Evolutionary conservation across 2,113 vertebrate genomes (phyloP), one percentile per base, ranked within the genome.

Genomic region (Pollimyrus isidori): DNA sequence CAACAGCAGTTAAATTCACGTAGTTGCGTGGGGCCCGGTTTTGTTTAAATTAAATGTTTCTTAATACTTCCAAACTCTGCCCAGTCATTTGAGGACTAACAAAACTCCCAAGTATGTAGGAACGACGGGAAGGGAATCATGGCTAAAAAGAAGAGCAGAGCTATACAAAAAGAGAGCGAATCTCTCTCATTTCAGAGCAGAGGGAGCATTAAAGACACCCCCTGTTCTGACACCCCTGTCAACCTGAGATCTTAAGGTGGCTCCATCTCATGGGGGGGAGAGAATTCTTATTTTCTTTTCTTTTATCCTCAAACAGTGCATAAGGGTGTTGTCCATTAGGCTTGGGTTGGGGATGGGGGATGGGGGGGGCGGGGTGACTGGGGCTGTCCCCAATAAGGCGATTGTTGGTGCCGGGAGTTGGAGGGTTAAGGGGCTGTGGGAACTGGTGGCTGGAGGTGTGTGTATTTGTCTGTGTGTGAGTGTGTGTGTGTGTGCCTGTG

Each of bases 31-130:
- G 91, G 92, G 92, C 90, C 88, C 50, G 91, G 89, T 69, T 69
- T 30, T 69, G 93, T 95, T 95, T 95, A 95, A 95, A 95, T 94
- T 92, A 39, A 35, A 56, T 45, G n/a, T 58, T 42, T 42, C 10
- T 17, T 58, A 58, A 48, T 6, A 89, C 35, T 82, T 21, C 48
- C 49, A 13, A 23, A 73, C 85, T 53, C 46, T 53, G 19, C 35
- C 46, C 85, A 87, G 46, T 85, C 53, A 65, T 56, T 50, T 89
- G 46, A 23, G 50, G 88, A 21, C 23, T 7, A 23, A 49, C 7
- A 10, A 21, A 84, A 39, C 42, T 58, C 23, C 50, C 50, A 69
- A 42, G 42, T 65, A 45, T 21, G 35, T 19, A 45, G 9, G 17
- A n/a, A 65, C 11, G 62, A 52, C 30, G 45, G 62, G 46, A 84